Evolutionary conservation across 2,888 invertebrate genomes (phyloP), one percentile per base, ranked within the genome.

Genomic region (Cosmopolites sordidus): DNA sequence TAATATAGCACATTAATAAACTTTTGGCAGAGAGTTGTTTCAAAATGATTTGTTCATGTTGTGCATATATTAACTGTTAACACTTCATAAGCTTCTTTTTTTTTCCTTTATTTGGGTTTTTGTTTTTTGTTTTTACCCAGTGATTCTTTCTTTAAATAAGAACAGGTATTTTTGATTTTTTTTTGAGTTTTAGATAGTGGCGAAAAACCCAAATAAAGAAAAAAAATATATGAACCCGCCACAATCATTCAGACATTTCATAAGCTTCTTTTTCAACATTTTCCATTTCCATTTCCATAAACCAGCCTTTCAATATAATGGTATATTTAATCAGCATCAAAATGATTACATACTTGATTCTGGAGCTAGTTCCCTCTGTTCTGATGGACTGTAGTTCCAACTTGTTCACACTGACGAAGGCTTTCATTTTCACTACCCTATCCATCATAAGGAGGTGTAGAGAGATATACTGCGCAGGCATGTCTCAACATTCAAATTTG

Each of bases 21-120:
- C 84, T 83, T 63, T 84, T 83, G 15, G 83, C 80, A 39, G 84
- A 84, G 39, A 93, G 78, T 73, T 92, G 92, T 47, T 78, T 77
- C 1, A 83, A 68, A 16, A 84, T 71, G 22, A 75, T 75, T 64
- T 78, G 77, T 68, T 84, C 79, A 64, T 86, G 85, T 51, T 80
- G 79, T 58, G 78, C 77, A 61, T 82, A 83, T 1, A 80, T 76
- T 65, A n/a, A 69, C 77, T 67, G 72, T 75, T 49, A 81, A 65
- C 46, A 75, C 65, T 48, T 74, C n/a, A n/a, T n/a, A n/a, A n/a
- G n/a, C n/a, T n/a, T n/a, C n/a, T n/a, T n/a, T n/a, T n/a, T n/a
- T n/a, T n/a, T n/a, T n/a, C n/a, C n/a, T n/a, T n/a, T n/a, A n/a
- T n/a, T n/a, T n/a, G n/a, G n/a, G n/a, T n/a, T n/a, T n/a, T n/a